Evolutionary conservation across 1,140 invertebrate species (phyloP).

Genomic region (Drosophila erecta): DNA sequence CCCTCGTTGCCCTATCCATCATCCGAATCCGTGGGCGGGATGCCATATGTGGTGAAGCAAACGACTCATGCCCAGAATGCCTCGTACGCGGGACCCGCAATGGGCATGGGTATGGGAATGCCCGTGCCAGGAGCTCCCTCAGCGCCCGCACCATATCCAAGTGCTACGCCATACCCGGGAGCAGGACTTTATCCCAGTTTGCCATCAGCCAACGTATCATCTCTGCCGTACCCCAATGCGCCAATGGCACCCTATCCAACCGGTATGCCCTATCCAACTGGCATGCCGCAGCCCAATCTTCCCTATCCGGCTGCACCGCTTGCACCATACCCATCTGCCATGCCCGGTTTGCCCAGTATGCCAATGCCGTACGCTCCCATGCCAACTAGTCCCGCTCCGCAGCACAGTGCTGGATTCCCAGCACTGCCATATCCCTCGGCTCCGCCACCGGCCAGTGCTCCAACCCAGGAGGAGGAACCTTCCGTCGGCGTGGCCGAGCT

Average conservation of each 20-base stretch:
- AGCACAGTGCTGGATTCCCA: constrained; percentile 51
- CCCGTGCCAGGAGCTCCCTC: constrained; percentile 46
- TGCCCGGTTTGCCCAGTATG: constrained; percentile 65
- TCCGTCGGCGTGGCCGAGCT: constrained; percentile 71
- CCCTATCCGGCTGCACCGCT: constrained; percentile 63
- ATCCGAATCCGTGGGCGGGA: constrained; percentile 60
- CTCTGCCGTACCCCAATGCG: constrained; percentile 53
- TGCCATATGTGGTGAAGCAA: constrained; percentile 70
- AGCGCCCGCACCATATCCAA: constrained; percentile 38
- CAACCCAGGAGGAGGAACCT: constrained; percentile 66
- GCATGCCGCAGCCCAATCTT: constrained; percentile 44
- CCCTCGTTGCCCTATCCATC: constrained; percentile 75
- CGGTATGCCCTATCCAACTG: constrained; percentile 24
- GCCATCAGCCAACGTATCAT: constrained; percentile 21
- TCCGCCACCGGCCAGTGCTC: constrained; percentile 54
- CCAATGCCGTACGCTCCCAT: constrained; percentile 71
- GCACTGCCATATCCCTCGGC: constrained; percentile 56
- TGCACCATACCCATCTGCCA: constrained; percentile 43
- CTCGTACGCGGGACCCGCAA: constrained; percentile 30
- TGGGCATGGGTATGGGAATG: constrained; percentile 33
- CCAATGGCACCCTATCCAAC: constrained; percentile 40
- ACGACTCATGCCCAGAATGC: constrained; percentile 56
- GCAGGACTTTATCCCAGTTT: constrained; percentile 55
- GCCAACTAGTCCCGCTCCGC: constrained; percentile 56
- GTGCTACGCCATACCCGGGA: constrained; percentile 54